Evolutionary conservation across 2,113 vertebrate genomes (phyloP), one percentile per base, ranked within the genome.

Genomic region (Tetrao urogallus): DNA sequence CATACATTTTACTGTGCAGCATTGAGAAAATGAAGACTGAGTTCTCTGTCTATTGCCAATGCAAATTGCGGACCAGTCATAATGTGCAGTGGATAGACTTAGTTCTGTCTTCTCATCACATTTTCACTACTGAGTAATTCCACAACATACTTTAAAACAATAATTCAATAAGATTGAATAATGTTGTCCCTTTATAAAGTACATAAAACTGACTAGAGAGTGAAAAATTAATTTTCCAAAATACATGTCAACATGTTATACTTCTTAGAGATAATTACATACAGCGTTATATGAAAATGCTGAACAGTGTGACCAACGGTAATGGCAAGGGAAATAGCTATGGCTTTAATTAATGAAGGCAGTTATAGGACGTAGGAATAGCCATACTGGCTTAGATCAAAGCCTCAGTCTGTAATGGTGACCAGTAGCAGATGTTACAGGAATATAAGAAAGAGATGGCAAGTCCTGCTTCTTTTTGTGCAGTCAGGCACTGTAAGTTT

Each of bases 381-480:
- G 66, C 71, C 63, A 18, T 65, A 87, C 66, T 91, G 89, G 47
- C 76, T 91, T 89, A 91, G 84, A 95, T 94, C 78, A 91, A 91
- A 94, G 45, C 45, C 32, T 16, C 16, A 1, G 43, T 40, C 77
- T 75, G 43, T 57, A 84, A 72, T 12, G 10, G 58, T 88, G 92
- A 95, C 93, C 92, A 74, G 88, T 80, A 95, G 92, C 90, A 96
- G 92, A 95, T 80, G 82, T 88, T 82, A 89, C 0, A 1, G 64
- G 42, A 92, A 54, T 66, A 82, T 54, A 85, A 92, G 73, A 72
- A 89, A 84, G 64, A 63, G 50, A 45, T 18, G 38, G 64, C 18
- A 82, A 67, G 18, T 38, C 21, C 36, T 89, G 42, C 40, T 70
- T 58, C 82, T 54, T 54, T 73, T 73, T 71, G 1, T 47, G 40